Evolutionary conservation across 2,888 invertebrate species (phyloP).

Genomic region (Polyploca ridens): DNA sequence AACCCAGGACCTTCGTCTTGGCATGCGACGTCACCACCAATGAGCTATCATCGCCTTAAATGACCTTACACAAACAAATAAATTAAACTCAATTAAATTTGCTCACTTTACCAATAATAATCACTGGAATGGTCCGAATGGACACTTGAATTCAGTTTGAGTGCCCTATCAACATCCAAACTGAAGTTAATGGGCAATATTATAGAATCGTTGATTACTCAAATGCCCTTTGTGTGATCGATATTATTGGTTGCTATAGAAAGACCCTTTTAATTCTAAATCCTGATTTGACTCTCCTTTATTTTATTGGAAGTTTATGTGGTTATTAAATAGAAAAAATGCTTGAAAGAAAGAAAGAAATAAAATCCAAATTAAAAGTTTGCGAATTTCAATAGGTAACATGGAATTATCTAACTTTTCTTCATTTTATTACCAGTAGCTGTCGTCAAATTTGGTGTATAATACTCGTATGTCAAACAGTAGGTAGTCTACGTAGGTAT

Average conservation of each 20-base stretch:
- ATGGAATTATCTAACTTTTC: too few species aligned
- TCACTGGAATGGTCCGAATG: neutral
- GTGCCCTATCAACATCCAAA: neutral
- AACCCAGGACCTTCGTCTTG: too few species aligned
- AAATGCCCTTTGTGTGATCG: slow-evolving; percentile 16
- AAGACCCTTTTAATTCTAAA: neutral
- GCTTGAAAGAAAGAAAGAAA: neutral
- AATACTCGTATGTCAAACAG: too few species aligned
- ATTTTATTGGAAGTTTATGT: neutral
- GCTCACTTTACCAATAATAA: neutral
- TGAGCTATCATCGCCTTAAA: too few species aligned
- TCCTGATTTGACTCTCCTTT: neutral
- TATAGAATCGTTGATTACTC: slow-evolving; percentile 16
- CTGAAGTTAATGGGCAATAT: slow-evolving; percentile 16
- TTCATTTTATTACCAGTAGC: too few species aligned
- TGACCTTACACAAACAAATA: too few species aligned
- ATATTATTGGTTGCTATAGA: slow-evolving; percentile 5
- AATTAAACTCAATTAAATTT: neutral
- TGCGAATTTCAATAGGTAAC: too few species aligned
- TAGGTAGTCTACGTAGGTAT: too few species aligned
- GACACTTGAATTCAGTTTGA: neutral
- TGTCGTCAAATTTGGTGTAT: too few species aligned
- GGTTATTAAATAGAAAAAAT: too few species aligned
- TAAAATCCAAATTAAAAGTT: too few species aligned
- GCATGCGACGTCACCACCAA: too few species aligned